A percentile compares a stretch with the other conserved stretches of the same genome.
Evolutionary conservation across 2,888 invertebrate genomes (phyloP).

Genomic region (Drosophila fungiperda): DNA sequence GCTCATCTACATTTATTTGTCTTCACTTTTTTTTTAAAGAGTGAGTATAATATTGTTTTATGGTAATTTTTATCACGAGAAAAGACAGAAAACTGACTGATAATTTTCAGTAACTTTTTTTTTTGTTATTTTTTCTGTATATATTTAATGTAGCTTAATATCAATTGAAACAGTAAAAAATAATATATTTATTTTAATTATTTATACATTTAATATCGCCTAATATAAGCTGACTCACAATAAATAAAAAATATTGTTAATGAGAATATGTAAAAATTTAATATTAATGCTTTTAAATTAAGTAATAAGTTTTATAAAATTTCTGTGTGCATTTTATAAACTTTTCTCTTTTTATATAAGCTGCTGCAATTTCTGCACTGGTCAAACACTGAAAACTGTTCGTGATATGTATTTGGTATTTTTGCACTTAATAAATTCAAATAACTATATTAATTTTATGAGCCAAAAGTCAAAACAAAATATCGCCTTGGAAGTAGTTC

Average conservation of each 20-base stretch:
- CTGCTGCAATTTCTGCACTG: neutral
- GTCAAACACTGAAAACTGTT: neutral
- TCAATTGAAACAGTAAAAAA: neutral
- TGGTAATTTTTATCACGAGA: neutral
- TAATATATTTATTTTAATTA: neutral
- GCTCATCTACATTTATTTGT: neutral
- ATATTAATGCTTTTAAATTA: neutral
- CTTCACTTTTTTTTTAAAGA: neutral
- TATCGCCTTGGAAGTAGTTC: constrained; percentile 8
- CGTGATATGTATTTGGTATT: neutral
- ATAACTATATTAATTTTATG: constrained; percentile 42
- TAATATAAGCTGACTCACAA: neutral
- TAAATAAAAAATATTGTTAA: neutral
- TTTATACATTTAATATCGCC: neutral
- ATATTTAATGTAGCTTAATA: neutral
- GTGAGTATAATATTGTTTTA: neutral
- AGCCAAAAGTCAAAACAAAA: constrained; percentile 21
- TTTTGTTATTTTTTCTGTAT: neutral
- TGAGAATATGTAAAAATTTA: neutral
- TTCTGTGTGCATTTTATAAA: neutral
- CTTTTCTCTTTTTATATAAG: neutral
- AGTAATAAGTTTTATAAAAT: neutral
- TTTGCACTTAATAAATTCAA: constrained; percentile 43
- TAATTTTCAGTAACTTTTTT: no score
- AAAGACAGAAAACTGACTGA: neutral